Evolutionary conservation across 2,888 invertebrate genomes (phyloP), one percentile per base, ranked within the genome.

Genomic region (Epistrophe grossulariae): DNA sequence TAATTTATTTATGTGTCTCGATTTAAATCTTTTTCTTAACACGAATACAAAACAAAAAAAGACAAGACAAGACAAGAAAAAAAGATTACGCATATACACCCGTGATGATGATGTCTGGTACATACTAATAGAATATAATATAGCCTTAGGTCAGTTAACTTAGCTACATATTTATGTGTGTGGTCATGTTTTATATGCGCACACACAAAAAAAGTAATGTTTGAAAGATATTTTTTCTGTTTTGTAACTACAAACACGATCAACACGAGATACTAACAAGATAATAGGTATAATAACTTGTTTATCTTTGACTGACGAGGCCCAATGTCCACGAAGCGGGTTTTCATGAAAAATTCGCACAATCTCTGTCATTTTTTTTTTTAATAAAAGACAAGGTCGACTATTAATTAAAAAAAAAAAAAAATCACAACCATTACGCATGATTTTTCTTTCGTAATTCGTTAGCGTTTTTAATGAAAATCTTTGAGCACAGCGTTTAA

Each of bases 1-100:
- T 45, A 64, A 81, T 70, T 52, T 19, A 57, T 43, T 73, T 81
- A 52, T 71, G 85, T 89, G 85, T 89, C 35, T 74, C 40, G 24
- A 19, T 76, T 59, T 17, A 71, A 57, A 71, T 43, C 35, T 71
- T 66, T 57, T n/a, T n/a, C n/a, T 10, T 78, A 71, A 38, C 40
- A 35, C 45, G 45, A 40, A 8, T 35, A 15, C 24, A 17, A 5
- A 40, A 13, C 3, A 60, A n/a, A 28, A 17, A 57, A 62, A 57
- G 35, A 64, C 4, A 60, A 64, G 8, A 45, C 5, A 17, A 59
- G 13, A n/a, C 9, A 31, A 57, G 2, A 57, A 55, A 55, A n/a
- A 64, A 52, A 59, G 24, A 66, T 55, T 50, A 59, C 66, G 73
- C 50, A 66, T 73, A 79, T 38, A 66, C 50, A 48, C 17, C 3